Evolutionary conservation across 53 echinoderm and acorn worm species (phyloP).

Genomic region (Zoroaster sp.): DNA sequence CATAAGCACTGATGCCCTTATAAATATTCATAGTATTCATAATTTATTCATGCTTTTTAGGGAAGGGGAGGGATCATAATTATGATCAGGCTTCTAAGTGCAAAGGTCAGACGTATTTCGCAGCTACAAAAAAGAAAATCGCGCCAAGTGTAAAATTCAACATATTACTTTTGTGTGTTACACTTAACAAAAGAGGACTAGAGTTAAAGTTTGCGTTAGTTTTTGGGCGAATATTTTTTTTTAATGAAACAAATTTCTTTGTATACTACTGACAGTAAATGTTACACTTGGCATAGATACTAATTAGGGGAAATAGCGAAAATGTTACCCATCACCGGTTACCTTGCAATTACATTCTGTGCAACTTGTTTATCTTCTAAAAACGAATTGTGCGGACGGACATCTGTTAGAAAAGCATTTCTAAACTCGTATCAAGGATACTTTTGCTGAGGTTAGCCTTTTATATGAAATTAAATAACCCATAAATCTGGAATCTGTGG

Average conservation of each 20-base stretch:
- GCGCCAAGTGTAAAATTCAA: not conserved
- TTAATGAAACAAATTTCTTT: not conserved
- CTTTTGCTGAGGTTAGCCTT: slow-evolving; percentile 17
- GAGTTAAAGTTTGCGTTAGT: not conserved
- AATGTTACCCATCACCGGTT: not conserved
- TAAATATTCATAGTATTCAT: not conserved
- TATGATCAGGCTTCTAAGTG: not conserved
- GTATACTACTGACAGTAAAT: not conserved
- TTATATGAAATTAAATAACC: not conserved
- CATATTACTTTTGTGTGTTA: not conserved
- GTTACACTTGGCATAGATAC: not conserved
- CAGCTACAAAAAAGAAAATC: not conserved
- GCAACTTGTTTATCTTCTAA: not conserved
- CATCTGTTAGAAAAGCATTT: not conserved
- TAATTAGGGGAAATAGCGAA: not conserved
- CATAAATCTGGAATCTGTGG: not conserved
- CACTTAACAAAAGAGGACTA: not conserved
- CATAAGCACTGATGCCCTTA: not conserved
- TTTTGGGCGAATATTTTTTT: not conserved
- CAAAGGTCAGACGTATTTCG: not conserved
- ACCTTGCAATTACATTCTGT: not conserved
- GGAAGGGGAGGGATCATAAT: not conserved
- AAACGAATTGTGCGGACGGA: not conserved
- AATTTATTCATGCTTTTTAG: not conserved
- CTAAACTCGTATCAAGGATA: not conserved